Percentiles rank a stretch among this genome's conserved stretches.
Evolutionary conservation across 2,113 vertebrate genomes (phyloP).

Genomic region (Acanthisitta chloris): DNA sequence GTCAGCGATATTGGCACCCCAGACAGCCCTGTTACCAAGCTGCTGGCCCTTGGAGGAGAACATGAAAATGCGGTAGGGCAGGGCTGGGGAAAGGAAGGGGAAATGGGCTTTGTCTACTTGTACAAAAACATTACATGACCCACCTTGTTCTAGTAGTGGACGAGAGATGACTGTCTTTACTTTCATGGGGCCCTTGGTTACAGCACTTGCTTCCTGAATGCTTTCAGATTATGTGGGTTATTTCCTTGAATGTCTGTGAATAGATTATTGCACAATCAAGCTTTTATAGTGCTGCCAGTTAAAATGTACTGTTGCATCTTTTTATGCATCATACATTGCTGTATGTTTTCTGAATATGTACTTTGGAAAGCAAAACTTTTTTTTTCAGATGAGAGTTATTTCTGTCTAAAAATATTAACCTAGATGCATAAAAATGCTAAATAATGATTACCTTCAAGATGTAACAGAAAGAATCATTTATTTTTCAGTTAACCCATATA

Average conservation of each 20-base stretch:
- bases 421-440: background rate
- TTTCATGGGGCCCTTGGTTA: background rate
- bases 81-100: background rate
- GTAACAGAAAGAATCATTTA: background rate
- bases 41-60: conserved; percentile 78
- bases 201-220: background rate
- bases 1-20: conserved; percentile 70
- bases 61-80: conserved; percentile 81
- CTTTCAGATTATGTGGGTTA: background rate
- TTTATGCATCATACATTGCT: background rate
- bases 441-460: background rate
- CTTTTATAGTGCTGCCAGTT: background rate
- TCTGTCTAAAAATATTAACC: background rate
- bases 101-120: background rate
- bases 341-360: background rate
- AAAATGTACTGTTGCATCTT: background rate
- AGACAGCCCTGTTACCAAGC: conserved; percentile 76
- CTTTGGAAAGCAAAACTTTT: background rate
- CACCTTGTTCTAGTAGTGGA: background rate
- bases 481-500: conserved; percentile 9
- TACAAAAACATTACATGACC: accelerated
- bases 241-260: background rate
- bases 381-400: background rate
- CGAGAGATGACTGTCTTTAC: background rate
- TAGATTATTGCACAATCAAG: background rate